Conservation (phyloP, 2,888 invertebrate genomes). For the Phortica magna region DNA sequence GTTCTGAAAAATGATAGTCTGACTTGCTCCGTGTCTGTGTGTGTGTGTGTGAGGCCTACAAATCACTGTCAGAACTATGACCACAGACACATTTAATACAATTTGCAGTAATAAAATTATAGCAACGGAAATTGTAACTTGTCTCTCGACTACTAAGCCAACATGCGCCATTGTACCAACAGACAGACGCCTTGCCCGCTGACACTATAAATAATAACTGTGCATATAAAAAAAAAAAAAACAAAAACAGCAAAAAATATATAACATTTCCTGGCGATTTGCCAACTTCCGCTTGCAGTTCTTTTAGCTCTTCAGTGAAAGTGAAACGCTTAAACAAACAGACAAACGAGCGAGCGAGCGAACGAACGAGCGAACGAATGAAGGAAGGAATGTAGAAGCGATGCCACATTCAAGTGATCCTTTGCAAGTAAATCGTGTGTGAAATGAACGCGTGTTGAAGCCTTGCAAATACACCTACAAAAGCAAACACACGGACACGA, state of each 20-base stretch:
- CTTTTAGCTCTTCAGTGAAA: not conserved
- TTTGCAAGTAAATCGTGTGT: conserved; percentile 29
- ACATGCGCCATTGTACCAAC: too few species aligned
- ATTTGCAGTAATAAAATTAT: conserved; percentile 14
- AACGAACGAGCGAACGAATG: not conserved
- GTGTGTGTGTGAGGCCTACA: not conserved
- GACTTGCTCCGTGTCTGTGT: not conserved
- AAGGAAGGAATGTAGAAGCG: not conserved
- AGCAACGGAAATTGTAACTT: conserved; percentile 7
- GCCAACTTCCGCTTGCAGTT: conserved; percentile 11
- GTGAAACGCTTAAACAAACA: not conserved
- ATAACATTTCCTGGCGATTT: conserved; percentile 11
- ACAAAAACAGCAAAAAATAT: conserved; percentile 4
- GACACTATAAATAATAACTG: conserved; percentile 14
- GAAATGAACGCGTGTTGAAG: conserved; percentile 14
- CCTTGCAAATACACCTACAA: not conserved
- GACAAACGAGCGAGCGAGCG: not conserved
- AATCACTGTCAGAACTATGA: not conserved
- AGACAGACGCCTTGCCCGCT: not conserved
- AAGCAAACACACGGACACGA: not conserved
- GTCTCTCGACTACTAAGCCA: not conserved
- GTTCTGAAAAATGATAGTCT: too few species aligned
- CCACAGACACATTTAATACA: conserved; percentile 13
- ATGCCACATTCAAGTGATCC: not conserved
- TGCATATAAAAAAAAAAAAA: not conserved